Conservation (phyloP, 2,113 vertebrate species). For the Ardeotis arabs region DNA sequence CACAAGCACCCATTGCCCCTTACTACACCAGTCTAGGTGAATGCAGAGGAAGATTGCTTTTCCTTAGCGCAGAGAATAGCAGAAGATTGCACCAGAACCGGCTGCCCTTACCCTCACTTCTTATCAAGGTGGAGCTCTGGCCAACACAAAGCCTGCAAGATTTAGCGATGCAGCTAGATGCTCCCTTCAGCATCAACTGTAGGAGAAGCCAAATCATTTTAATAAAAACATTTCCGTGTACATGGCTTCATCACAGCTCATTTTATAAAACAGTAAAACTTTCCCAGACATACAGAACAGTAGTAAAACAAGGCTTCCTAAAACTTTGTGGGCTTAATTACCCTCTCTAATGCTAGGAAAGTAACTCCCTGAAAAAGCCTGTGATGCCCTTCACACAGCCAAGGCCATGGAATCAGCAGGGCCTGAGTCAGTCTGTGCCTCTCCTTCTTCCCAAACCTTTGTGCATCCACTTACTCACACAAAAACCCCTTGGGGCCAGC, state of each 20-base stretch:
- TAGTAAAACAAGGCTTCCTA: not conserved
- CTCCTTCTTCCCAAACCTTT: not conserved
- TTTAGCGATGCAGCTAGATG: not conserved
- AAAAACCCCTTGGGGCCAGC: rapidly evolving
- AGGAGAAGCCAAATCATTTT: not conserved
- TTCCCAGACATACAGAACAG: not conserved
- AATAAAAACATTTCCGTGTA: not conserved
- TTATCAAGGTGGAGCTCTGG: not conserved
- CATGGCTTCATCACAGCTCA: not conserved
- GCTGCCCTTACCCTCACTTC: not conserved
- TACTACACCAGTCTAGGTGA: not conserved
- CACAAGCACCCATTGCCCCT: not conserved
- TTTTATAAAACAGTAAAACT: not conserved
- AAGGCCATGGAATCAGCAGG: not conserved
- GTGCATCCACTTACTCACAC: rapidly evolving
- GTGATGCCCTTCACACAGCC: rapidly evolving
- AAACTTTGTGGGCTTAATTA: not conserved
- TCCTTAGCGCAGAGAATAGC: not conserved
- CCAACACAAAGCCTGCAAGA: not conserved
- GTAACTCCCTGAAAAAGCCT: not conserved
- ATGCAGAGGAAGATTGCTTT: not conserved
- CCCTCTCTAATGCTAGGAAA: not conserved
- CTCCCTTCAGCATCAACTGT: not conserved
- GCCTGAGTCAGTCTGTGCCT: not conserved
- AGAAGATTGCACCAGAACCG: not conserved